phyloP scores from a whole-genome alignment of 2,113 vertebrate species.

The Dipodomys stephensi region DNA sequence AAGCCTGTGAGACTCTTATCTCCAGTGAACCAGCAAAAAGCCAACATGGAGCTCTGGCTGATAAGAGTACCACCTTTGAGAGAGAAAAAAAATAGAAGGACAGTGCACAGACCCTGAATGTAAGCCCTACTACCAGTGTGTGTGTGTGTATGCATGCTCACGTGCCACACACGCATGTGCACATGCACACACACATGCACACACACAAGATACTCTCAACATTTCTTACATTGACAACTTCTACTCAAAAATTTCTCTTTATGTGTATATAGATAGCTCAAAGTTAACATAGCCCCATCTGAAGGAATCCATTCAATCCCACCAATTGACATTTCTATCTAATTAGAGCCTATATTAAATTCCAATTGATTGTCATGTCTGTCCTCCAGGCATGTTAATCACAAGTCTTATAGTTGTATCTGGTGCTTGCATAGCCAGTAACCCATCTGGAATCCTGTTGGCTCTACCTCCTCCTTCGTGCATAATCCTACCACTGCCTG shows the following conservation, averaged over 20 bases:
- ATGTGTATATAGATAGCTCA: neutral
- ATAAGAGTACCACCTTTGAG: no score
- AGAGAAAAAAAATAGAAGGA: no score
- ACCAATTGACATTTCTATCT: neutral
- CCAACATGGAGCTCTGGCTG: no score
- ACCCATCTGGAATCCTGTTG: neutral
- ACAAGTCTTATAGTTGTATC: neutral
- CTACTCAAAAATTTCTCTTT: neutral
- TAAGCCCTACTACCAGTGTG: no score
- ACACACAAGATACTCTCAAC: neutral
- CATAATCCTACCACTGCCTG: no score
- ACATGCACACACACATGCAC: no score
- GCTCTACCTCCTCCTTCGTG: neutral
- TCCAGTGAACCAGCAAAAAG: no score
- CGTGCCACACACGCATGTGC: no score
- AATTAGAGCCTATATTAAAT: neutral
- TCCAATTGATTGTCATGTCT: neutral
- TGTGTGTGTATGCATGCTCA: no score
- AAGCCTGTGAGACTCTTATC: no score
- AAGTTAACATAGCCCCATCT: neutral
- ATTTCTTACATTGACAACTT: neutral
- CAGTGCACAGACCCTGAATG: no score
- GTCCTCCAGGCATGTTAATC: neutral
- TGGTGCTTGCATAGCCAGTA: neutral
- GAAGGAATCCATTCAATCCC: neutral